A percentile compares a stretch with the other conserved stretches of the same genome.
Conservation (phyloP, 2,113 vertebrate genomes). For the Oreochromis tanganicae region DNA sequence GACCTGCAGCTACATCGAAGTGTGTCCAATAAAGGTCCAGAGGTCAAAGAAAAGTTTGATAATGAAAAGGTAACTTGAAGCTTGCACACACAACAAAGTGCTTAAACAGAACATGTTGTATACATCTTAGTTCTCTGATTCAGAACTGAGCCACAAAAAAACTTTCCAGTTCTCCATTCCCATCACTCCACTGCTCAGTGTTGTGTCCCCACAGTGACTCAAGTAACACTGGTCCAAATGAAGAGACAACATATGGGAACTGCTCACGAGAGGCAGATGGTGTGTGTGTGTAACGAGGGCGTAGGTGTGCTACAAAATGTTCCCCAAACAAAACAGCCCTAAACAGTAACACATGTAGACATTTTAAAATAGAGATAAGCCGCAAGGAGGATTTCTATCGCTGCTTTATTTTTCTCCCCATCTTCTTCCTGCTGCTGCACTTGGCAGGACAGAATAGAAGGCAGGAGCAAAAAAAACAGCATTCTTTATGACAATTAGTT, state of each 20-base stretch:
- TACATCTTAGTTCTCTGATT: neutral
- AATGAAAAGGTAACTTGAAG: neutral
- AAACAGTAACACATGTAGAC: neutral
- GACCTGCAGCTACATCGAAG: neutral
- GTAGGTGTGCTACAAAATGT: conserved; percentile 22
- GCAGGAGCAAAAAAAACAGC: neutral
- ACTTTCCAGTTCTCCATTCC: neutral
- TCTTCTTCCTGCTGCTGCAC: neutral
- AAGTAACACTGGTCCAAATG: neutral
- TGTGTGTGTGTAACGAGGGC: neutral
- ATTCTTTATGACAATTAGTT: neutral
- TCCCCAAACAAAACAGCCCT: conserved; percentile 15
- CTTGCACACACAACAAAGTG: neutral
- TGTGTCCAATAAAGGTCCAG: neutral
- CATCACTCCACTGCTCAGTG: neutral
- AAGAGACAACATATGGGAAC: conserved; percentile 21
- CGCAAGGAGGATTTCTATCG: neutral
- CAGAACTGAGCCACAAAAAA: neutral
- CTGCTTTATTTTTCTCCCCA: neutral
- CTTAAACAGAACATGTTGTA: neutral
- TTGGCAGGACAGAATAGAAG: neutral
- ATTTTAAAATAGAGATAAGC: conserved; percentile 3
- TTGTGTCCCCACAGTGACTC: conserved; percentile 21
- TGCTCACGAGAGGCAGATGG: conserved; percentile 26
- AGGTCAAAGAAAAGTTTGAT: neutral